Base-by-base conservation (phyloP, 1,140 invertebrate species). In the Liolophura sinensis region DNA sequence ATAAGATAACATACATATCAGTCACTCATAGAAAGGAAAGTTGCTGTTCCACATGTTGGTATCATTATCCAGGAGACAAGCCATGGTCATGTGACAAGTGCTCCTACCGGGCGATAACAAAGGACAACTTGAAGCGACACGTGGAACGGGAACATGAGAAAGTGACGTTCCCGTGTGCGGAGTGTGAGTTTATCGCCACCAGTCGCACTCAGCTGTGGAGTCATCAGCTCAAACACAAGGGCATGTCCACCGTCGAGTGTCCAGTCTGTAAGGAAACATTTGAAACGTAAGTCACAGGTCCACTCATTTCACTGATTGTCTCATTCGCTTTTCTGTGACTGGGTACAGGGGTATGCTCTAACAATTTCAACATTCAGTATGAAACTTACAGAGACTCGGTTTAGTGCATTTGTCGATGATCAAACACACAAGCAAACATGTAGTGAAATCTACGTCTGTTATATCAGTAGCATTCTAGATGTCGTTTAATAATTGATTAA, bases 221-320 rank as follows among this genome's bases (percentile, higher is more conserved):
- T 59, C 82, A 84, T 63, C 75, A 74, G 40, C 72, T 82, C 49
- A 79, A 78, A 70, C 82, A 84, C 60, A 66, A 76, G 54, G 75
- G 75, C 25, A 70, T 78, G 50, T 73, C 67, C 47, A 74, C 75
- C 14, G 57, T 79, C 16, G 74, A 81, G 58, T 84, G 82, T 72
- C 78, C 81, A 15, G 49, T 73, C 25, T 84, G 82, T 71, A 64
- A 77, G 22, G 57, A 74, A 31, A 78, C 76, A 70, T 76, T 82
- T 75, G 74, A 77, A 25, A 76, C 68, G 81, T 82, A 68, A 62
- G 76, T 69, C 31, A 40, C 31, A 40, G 9, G 31, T 9, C 31
- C 31, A 40, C 3, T 40, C 31, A 12, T n/a, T n/a, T n/a, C n/a
- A n/a, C n/a, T n/a, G n/a, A n/a, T n/a, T n/a, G n/a, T n/a, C n/a